phyloP scores from a whole-genome alignment of 1,140 invertebrate genomes.

The Drosophila truncata region DNA sequence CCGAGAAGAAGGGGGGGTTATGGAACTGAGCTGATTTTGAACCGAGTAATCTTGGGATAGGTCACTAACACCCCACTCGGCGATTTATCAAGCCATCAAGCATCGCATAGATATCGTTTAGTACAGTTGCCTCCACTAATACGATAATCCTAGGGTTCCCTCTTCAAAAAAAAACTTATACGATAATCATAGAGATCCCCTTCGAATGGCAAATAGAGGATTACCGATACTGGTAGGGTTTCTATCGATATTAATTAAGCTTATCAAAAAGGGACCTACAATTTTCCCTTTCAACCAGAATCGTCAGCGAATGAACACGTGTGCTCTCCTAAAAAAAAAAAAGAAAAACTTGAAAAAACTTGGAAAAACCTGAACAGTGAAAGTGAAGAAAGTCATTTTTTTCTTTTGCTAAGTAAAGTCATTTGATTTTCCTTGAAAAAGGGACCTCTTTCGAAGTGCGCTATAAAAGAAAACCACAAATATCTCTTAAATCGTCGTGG shows the following conservation, averaged over 20 bases:
- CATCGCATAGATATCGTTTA: no score
- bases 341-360: neutral
- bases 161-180: no score
- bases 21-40: slow-evolving; percentile 16
- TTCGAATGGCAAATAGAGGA: no score
- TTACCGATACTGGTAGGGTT: neutral
- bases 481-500: neutral
- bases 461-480: neutral
- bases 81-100: neutral
- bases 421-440: no score
- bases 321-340: neutral
- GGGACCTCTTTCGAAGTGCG: no score
- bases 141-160: neutral
- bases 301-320: neutral
- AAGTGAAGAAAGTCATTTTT: neutral
- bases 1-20: slow-evolving; percentile 2
- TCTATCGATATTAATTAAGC: neutral
- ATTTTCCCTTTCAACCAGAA: neutral
- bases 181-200: neutral
- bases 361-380: neutral
- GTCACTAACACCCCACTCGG: neutral
- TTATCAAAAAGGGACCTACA: neutral
- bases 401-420: neutral
- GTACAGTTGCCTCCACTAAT: neutral
- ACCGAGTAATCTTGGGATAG: slow-evolving; percentile 12